Percentiles rank a stretch among this genome's conserved stretches.
Conservation (phyloP, 2,888 invertebrate genomes). For the Autographa pulchrina region DNA sequence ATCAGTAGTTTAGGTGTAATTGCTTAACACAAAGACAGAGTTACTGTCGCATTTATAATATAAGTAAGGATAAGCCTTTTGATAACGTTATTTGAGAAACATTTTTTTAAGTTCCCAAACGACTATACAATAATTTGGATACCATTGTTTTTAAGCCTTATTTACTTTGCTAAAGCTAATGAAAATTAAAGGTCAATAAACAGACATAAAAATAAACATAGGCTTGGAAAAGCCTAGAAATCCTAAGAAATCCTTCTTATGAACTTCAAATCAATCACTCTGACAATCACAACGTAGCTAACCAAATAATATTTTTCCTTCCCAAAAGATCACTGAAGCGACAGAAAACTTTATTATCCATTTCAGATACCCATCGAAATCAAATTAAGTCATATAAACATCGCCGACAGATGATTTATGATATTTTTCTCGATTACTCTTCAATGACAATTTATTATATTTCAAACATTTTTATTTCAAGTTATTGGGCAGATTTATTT, state of each 20-base stretch:
- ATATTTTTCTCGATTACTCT: slow-evolving; percentile 52
- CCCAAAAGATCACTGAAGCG: slow-evolving; percentile 20
- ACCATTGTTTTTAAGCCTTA: too few relatives aligned
- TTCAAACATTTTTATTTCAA: slow-evolving; percentile 27
- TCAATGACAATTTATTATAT: slow-evolving; percentile 56
- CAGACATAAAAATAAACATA: too few relatives aligned
- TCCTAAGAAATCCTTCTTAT: neutral
- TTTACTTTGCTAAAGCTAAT: too few relatives aligned
- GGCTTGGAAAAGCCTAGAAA: too few relatives aligned
- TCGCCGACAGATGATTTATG: slow-evolving; percentile 57
- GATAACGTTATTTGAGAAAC: too few relatives aligned
- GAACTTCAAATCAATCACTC: neutral
- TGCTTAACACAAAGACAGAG: too few relatives aligned
- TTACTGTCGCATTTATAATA: too few relatives aligned
- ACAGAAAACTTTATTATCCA: slow-evolving; percentile 39
- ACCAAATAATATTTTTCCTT: slow-evolving; percentile 18
- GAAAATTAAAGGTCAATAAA: too few relatives aligned
- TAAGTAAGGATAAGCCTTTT: too few relatives aligned
- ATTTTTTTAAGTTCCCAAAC: too few relatives aligned
- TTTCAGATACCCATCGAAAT: slow-evolving; percentile 56
- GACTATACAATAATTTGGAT: too few relatives aligned
- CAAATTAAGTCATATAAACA: slow-evolving; percentile 60
- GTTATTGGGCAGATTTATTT: slow-evolving; percentile 30
- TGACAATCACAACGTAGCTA: neutral
- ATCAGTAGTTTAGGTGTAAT: too few relatives aligned